Evolutionary conservation across 2,797 vertebrate species (phyloP).

Genomic region (Rhabdophis nuchalis): DNA sequence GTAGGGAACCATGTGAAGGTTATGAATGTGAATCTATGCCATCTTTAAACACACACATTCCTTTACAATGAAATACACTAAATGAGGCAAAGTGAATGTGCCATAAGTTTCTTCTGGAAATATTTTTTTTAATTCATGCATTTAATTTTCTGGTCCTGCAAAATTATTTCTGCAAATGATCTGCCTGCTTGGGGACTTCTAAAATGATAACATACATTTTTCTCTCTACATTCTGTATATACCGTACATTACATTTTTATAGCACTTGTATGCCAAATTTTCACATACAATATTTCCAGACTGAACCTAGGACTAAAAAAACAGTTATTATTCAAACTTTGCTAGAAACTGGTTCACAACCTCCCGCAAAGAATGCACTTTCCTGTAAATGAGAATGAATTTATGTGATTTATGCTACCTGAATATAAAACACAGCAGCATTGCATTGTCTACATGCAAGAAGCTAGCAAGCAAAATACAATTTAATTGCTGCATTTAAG

Average conservation of each 20-base stretch:
- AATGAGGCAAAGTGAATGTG: neutral
- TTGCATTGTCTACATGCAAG: neutral
- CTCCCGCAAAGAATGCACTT: neutral
- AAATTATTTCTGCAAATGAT: neutral
- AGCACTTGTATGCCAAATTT: neutral
- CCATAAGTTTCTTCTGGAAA: neutral
- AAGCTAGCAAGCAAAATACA: neutral
- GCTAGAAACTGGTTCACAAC: neutral
- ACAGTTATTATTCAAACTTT: neutral
- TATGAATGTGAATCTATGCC: neutral
- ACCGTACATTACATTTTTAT: too few relatives aligned
- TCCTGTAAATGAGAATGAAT: neutral
- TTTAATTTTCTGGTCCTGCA: neutral
- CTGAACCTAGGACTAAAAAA: neutral
- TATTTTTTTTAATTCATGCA: neutral
- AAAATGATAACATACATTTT: neutral
- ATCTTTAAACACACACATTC: neutral
- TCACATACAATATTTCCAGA: neutral
- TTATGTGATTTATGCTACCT: neutral
- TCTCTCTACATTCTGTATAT: neutral
- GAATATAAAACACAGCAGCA: neutral
- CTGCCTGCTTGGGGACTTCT: neutral
- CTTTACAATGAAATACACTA: neutral
- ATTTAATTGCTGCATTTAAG: neutral
- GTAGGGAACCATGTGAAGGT: neutral